These are phyloP conservation scores for Cataglyphis cursor DNA, from an alignment of 2,888 invertebrate genomes.

Conservation along the genomic window DNA sequence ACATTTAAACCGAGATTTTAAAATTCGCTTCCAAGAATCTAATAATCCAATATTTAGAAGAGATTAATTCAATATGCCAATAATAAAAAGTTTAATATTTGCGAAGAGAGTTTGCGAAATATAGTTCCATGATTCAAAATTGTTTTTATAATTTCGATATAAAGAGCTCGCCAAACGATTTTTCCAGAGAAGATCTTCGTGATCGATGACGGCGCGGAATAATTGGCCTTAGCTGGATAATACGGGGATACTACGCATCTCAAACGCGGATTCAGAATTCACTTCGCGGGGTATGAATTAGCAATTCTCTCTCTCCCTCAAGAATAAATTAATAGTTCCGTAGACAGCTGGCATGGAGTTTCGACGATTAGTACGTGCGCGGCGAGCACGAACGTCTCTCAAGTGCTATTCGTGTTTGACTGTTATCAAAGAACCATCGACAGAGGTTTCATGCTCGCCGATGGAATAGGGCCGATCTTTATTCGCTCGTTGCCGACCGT, in stretches of 20 bases:
- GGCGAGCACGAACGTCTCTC: constrained; percentile 40
- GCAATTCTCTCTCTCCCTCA: constrained; percentile 37
- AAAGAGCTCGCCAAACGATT: not conserved
- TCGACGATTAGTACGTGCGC: constrained; percentile 73
- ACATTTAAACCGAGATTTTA: not conserved
- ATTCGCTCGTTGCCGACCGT: constrained; percentile 10
- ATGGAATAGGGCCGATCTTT: constrained; percentile 50
- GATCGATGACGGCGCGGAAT: constrained; percentile 28
- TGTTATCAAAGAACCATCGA: constrained; percentile 50
- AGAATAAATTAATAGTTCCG: constrained; percentile 78
- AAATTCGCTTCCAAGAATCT: not conserved
- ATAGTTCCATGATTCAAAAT: not conserved
- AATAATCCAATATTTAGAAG: not conserved
- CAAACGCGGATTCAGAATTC: constrained; percentile 66
- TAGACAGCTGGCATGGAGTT: constrained; percentile 75
- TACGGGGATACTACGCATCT: constrained; percentile 40
- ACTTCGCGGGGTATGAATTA: constrained; percentile 81
- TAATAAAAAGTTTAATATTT: not conserved
- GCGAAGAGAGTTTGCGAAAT: not conserved
- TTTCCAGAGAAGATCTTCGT: not conserved
- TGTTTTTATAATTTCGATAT: not conserved
- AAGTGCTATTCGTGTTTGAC: constrained; percentile 58
- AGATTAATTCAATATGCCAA: not conserved
- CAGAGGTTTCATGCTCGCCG: constrained; percentile 42
- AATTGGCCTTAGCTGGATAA: constrained; percentile 20